Conservation (phyloP, 2,888 invertebrate species). For the Perizoma flavofasciatum region DNA sequence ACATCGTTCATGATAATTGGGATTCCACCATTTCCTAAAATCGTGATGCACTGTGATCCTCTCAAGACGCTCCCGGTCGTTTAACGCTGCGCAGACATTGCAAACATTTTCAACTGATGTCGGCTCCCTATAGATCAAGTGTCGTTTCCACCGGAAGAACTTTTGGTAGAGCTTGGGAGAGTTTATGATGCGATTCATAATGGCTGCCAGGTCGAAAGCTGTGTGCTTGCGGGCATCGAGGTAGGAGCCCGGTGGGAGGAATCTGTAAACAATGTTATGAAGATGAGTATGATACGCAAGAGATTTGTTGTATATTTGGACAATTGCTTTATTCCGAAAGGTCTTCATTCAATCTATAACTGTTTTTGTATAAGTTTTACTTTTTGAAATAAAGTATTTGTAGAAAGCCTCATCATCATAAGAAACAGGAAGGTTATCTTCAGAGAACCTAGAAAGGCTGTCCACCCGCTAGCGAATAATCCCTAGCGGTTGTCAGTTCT, state of each 20-base stretch:
- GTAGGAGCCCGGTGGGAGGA: constrained; percentile 71
- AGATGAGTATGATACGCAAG: too few relatives aligned
- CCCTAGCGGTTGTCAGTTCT: too few relatives aligned
- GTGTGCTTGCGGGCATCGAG: constrained; percentile 52
- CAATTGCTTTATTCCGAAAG: too few relatives aligned
- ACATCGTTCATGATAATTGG: constrained; percentile 43
- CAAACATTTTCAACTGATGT: constrained; percentile 55
- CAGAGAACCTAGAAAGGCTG: too few relatives aligned
- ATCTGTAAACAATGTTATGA: constrained; percentile 52
- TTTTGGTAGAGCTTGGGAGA: constrained; percentile 51
- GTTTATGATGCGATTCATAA: constrained; percentile 52
- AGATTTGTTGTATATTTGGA: too few relatives aligned
- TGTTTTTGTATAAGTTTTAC: too few relatives aligned
- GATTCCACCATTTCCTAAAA: constrained; percentile 67
- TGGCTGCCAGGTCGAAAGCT: constrained; percentile 49
- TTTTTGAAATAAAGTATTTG: too few relatives aligned
- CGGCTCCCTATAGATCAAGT: constrained; percentile 55
- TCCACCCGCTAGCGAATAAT: too few relatives aligned
- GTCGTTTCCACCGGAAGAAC: constrained; percentile 62
- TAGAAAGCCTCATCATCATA: too few relatives aligned
- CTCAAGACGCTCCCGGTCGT: constrained; percentile 44
- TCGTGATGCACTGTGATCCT: constrained; percentile 42
- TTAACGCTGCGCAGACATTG: constrained; percentile 59
- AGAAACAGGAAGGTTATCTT: too few relatives aligned
- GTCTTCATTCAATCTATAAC: too few relatives aligned